Base-by-base conservation (phyloP, 1,140 invertebrate species). In the Nephila pilipes region DNA sequence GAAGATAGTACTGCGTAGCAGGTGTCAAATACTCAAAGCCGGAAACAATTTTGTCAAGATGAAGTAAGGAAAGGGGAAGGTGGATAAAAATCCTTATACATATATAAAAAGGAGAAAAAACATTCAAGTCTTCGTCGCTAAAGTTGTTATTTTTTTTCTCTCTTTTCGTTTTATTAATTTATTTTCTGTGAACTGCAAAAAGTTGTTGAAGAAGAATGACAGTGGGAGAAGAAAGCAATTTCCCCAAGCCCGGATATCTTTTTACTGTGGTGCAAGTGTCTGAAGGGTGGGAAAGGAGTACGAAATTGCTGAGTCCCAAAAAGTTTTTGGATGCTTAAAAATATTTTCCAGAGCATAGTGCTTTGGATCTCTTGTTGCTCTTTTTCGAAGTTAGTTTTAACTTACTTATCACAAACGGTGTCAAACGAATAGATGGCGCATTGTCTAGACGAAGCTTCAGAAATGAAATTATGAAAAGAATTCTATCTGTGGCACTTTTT, bases 11-110 rank as follows among this genome's bases (percentile, higher is more conserved):
- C 22, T 25, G 79, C 79, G 65, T 81, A 46, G 36, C 79, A 81
- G 79, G 79, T 81, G 79, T 81, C 79, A 81, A 81, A 46, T 81
- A 36, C 38, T 81, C 79, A 81, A 81, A 81, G 79, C 79, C 79
- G 79, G 79, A 81, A 81, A 81, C 79, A 81, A 81, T 81, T 81
- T 81, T 81, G 79, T 55, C 79, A 81, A 25, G 20, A 81, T 46
- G 46, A 36, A n/a, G 25, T 10, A n/a, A 81, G 8, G 12, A 65
- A 18, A 65, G 60, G 18, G 18, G 65, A 14, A 14, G 14, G 16
- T 2, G 29, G 18, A 75, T 75, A 75, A 81, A 81, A 81, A 81
- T 81, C 79, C 79, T 55, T 81, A 81, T 46, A 81, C 54, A 81
- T 81, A 81, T 46, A 46, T 75, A 75, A 12, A 75, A 25, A n/a